Percentiles rank a stretch among this genome's conserved stretches.
Evolutionary conservation across 2,888 invertebrate species (phyloP).

Genomic region (Lycocerus yunnanus): DNA sequence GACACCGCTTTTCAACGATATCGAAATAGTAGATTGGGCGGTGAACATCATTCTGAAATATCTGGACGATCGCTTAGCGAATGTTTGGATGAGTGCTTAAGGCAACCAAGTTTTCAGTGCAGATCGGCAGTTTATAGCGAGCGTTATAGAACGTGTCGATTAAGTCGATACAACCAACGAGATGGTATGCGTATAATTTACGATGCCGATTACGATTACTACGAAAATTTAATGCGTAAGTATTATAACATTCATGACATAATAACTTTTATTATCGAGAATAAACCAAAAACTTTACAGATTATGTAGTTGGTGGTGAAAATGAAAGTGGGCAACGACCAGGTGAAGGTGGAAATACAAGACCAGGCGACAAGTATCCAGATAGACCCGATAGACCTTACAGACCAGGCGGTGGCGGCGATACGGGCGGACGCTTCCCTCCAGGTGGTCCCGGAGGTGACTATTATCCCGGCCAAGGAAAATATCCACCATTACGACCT

Average conservation of each 20-base stretch:
- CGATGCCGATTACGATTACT: conserved; percentile 91
- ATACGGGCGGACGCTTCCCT: conserved; percentile 18
- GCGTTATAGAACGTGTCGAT: conserved; percentile 79
- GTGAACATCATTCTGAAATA: conserved; percentile 88
- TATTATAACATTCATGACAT: conserved; percentile 40
- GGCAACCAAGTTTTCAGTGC: conserved; percentile 89
- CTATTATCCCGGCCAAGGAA: conserved; percentile 52
- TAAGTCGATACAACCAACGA: conserved; percentile 84
- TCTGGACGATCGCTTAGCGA: conserved; percentile 87
- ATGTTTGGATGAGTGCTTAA: conserved; percentile 86
- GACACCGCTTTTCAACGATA: conserved; percentile 90
- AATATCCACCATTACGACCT: conserved; percentile 1
- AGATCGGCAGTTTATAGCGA: conserved; percentile 89
- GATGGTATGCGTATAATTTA: conserved; percentile 88
- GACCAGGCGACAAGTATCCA: conserved; percentile 50
- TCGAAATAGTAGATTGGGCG: conserved; percentile 83
- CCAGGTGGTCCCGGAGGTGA: conserved; percentile 40
- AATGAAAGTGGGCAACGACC: conserved; percentile 36
- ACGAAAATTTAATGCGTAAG: conserved; percentile 92
- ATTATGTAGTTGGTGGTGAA: conserved; percentile 53
- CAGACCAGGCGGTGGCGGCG: conserved; percentile 30
- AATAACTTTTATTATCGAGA: conserved; percentile 11
- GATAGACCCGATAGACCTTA: conserved; percentile 42
- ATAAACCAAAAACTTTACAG: conserved; percentile 43
- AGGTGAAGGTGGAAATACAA: conserved; percentile 27